Conservation (phyloP, 2,888 invertebrate species). For the Exocentrus adspersus region DNA sequence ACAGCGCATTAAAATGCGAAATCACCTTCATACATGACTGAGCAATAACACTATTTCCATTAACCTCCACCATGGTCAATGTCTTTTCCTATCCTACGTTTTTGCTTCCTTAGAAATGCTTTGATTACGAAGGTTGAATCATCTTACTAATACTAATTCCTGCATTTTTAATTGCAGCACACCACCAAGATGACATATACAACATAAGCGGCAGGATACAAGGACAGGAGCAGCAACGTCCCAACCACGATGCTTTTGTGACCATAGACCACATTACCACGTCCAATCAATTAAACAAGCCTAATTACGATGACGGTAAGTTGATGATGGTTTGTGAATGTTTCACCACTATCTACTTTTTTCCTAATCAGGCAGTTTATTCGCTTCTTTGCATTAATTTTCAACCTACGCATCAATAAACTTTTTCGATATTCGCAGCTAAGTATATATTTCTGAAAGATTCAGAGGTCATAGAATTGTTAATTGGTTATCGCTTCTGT, state of each 20-base stretch:
- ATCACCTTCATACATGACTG: too few relatives aligned
- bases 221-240: slow-evolving; percentile 43
- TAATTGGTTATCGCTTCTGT: too few relatives aligned
- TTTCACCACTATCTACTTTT: too few relatives aligned
- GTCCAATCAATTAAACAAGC: slow-evolving; percentile 48
- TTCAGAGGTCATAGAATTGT: too few relatives aligned
- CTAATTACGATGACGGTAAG: slow-evolving; percentile 48
- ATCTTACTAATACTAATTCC: neutral
- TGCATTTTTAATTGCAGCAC: slow-evolving; percentile 39
- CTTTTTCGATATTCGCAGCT: too few relatives aligned
- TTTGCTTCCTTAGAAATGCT: neutral
- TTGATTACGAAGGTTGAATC: neutral
- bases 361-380: too few relatives aligned
- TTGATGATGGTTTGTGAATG: neutral
- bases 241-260: slow-evolving; percentile 46
- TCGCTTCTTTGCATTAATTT: too few relatives aligned
- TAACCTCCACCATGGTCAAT: neutral
- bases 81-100: neutral
- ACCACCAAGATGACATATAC: slow-evolving; percentile 49
- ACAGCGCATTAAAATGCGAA: too few relatives aligned
- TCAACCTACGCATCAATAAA: too few relatives aligned
- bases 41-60: neutral
- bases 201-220: slow-evolving; percentile 50
- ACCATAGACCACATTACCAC: slow-evolving; percentile 46
- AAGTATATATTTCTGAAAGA: too few relatives aligned